Conservation (phyloP, 2,113 vertebrate genomes). For the Rhea americana region DNA sequence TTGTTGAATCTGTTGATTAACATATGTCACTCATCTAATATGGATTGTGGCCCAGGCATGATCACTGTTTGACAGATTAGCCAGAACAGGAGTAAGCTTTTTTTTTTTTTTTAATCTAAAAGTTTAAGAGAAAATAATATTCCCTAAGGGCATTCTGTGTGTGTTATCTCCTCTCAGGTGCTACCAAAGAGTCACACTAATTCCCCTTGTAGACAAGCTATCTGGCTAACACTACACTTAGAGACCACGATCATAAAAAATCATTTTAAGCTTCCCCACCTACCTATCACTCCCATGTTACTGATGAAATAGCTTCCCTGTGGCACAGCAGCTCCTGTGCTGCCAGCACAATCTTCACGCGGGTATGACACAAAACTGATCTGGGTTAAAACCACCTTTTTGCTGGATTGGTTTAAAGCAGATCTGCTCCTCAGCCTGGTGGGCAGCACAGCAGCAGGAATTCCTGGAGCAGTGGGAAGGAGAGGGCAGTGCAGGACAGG, state of each 20-base stretch:
- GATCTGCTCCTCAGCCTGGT: neutral
- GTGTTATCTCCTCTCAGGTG: neutral
- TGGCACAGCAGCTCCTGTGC: neutral
- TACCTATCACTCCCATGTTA: neutral
- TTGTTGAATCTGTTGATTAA: neutral
- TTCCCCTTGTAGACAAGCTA: neutral
- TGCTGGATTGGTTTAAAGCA: neutral
- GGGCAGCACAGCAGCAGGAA: neutral
- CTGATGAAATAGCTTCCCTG: neutral
- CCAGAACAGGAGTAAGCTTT: neutral
- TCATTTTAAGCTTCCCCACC: neutral
- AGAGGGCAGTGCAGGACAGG: neutral
- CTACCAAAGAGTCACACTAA: neutral
- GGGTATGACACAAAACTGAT: neutral
- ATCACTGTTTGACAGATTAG: neutral
- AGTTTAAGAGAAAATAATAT: neutral
- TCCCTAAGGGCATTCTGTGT: neutral
- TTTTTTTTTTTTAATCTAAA: neutral
- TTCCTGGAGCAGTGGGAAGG: neutral
- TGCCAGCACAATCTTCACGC: neutral
- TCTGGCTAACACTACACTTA: neutral
- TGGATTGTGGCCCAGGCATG: neutral
- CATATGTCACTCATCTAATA: neutral
- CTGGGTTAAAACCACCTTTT: neutral
- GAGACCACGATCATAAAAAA: neutral